Conservation (phyloP, 2,888 invertebrate genomes). For the Emmelina monodactyla region DNA sequence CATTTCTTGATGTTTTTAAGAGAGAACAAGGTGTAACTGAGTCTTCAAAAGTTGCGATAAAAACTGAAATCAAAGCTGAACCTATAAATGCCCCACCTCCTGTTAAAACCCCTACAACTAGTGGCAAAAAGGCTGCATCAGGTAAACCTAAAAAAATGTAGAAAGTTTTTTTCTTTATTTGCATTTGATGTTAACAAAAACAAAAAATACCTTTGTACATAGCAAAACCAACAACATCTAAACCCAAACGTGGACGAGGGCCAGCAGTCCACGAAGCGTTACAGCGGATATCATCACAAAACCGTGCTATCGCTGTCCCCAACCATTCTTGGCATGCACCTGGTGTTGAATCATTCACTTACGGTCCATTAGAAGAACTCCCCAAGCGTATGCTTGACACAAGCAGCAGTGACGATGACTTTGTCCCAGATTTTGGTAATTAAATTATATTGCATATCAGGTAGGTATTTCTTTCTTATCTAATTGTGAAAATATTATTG, state of each 20-base stretch:
- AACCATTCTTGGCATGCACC: constrained; percentile 58
- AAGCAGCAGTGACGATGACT: constrained; percentile 55
- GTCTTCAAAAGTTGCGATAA: constrained; percentile 23
- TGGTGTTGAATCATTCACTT: constrained; percentile 49
- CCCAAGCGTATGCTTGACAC: constrained; percentile 37
- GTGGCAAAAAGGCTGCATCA: constrained; percentile 33
- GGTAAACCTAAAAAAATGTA: no score
- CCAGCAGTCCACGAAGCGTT: constrained; percentile 64
- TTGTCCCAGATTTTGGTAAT: constrained; percentile 52
- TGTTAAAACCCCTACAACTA: constrained; percentile 27
- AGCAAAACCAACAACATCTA: constrained; percentile 33
- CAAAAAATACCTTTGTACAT: no score
- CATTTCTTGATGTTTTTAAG: constrained; percentile 58
- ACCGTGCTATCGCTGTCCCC: constrained; percentile 33
- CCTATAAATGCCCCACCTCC: no score
- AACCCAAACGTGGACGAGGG: constrained; percentile 45
- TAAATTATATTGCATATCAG: no score
- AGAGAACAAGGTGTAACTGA: constrained; percentile 48
- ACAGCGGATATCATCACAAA: constrained; percentile 61
- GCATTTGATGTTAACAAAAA: no score
- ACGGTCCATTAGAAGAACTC: constrained; percentile 40
- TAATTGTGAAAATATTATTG: no score
- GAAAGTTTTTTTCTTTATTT: no score
- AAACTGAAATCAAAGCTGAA: no score
- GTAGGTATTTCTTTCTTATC: neutral